These are phyloP conservation scores for Aleiodes leptofemur DNA, from an alignment of 2,888 invertebrate genomes.

Conservation along the genomic window DNA sequence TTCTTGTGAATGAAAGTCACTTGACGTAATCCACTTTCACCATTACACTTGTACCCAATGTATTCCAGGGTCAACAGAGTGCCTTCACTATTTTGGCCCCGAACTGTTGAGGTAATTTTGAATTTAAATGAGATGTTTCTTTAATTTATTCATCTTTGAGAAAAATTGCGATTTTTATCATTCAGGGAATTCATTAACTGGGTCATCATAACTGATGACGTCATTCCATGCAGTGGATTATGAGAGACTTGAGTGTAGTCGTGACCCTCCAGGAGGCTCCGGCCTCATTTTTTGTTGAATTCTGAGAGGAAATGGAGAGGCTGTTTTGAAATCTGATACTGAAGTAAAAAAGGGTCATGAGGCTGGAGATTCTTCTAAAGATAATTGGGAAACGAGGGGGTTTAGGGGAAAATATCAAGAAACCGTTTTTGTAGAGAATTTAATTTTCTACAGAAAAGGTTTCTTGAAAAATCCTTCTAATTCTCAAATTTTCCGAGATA, in stretches of 20 bases:
- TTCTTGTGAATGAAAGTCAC: conserved; percentile 24
- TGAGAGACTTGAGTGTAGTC: not conserved
- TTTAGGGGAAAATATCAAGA: not conserved
- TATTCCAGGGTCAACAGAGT: conserved; percentile 33
- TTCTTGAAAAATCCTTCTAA: no score
- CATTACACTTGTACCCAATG: conserved; percentile 23
- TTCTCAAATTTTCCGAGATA: no score
- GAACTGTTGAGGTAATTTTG: not conserved
- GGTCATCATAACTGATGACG: conserved; percentile 27
- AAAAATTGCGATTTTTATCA: conserved; percentile 6
- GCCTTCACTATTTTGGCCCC: not conserved
- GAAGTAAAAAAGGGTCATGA: not conserved
- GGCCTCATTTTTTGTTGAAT: no score
- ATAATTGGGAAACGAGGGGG: not conserved
- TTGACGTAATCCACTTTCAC: conserved; percentile 41
- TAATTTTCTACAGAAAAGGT: no score
- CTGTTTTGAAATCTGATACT: not conserved
- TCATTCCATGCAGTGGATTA: conserved; percentile 3
- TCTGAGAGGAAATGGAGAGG: no score
- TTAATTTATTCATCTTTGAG: conserved; percentile 23
- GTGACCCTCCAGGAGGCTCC: not conserved
- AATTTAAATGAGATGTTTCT: not conserved
- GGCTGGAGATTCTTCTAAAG: not conserved
- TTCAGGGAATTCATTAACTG: conserved; percentile 10
- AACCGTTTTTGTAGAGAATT: not conserved